Base-by-base conservation (phyloP, 1,140 invertebrate species). In the Rhopalosiphum padi region DNA sequence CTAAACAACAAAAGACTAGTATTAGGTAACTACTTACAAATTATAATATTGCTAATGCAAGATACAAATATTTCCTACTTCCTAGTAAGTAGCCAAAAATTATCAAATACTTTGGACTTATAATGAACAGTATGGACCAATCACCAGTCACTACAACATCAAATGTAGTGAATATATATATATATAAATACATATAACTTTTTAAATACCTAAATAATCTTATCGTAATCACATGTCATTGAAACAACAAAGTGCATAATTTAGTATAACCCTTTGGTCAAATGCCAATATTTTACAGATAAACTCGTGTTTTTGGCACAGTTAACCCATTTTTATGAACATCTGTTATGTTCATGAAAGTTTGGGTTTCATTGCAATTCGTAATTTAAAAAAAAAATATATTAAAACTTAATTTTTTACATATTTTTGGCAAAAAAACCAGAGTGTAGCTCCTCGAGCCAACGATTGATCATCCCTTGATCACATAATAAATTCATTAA, bases 251-350 rank as follows among this genome's bases (percentile, higher is more conserved):
- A 43, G 37, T 68, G 11, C 23, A 68, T 68, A n/a, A 43, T 90
- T 60, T n/a, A 43, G 23, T 30, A 21, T 90, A 43, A 41, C 21
- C 37, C 15, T 60, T n/a, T 90, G 89, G 55, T 68, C 15, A 43
- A 46, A 60, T n/a, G 89, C 89, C 89, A 90, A 90, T 43, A 90
- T 55, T 25, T 53, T 55, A 89, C 51, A 35, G n/a, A 53, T 55
- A 55, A 89, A 53, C 48, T 53, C n/a, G 5, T 89, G 87, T 89
- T 89, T 77, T 89, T 89, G 87, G 87, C 87, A 89, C 51, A 35
- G 87, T 35, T 35, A 23, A 25, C 8, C 8, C 0, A 37, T 35
- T 53, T 88, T 88, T 53, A 53, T 88, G 30, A 53, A 89, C 48
- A 89, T 89, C 48, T 89, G 87, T 89, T 23, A 37, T 89, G 35